Conservation (phyloP, 2,797 vertebrate species). For the Hydrophis major region DNA sequence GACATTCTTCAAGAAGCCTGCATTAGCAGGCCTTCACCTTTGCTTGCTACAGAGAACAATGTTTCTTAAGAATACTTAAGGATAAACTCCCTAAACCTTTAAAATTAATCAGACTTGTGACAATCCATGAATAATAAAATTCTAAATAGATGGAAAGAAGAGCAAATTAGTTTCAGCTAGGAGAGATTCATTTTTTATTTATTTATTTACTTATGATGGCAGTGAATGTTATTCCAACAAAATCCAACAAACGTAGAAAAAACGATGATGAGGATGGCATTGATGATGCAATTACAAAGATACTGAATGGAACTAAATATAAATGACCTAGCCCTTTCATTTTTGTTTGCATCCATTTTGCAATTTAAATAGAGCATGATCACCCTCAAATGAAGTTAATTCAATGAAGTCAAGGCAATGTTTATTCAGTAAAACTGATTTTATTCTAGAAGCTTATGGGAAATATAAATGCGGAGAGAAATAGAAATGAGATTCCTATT, state of each 20-base stretch:
- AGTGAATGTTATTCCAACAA: not conserved
- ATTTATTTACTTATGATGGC: not conserved
- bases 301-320: conserved; percentile 38
- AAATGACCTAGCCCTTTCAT: conserved; percentile 27
- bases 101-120: conserved; percentile 2
- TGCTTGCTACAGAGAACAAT: not conserved
- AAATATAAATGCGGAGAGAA: conserved; percentile 34
- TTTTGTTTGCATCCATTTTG: conserved; percentile 57
- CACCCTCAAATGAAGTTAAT: conserved; percentile 53
- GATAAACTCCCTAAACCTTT: not conserved
- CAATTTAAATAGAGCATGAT: conserved; percentile 61
- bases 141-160: not conserved
- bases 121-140: not conserved
- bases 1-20: not conserved
- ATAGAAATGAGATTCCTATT: conserved; percentile 54
- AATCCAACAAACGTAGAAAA: conserved; percentile 36
- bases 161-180: not conserved
- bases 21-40: not conserved
- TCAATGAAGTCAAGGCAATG: conserved; percentile 50
- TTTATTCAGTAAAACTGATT: conserved; percentile 41
- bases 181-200: not conserved
- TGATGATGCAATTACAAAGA: conserved; percentile 39
- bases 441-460: conserved; percentile 31
- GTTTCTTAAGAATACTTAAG: not conserved
- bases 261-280: conserved; percentile 30